Percentiles rank a stretch among this genome's conserved stretches.
These are phyloP conservation scores for Sterrhoptilus dennistouni DNA, from an alignment of 2,113 vertebrate species.

Conservation along the genomic window DNA sequence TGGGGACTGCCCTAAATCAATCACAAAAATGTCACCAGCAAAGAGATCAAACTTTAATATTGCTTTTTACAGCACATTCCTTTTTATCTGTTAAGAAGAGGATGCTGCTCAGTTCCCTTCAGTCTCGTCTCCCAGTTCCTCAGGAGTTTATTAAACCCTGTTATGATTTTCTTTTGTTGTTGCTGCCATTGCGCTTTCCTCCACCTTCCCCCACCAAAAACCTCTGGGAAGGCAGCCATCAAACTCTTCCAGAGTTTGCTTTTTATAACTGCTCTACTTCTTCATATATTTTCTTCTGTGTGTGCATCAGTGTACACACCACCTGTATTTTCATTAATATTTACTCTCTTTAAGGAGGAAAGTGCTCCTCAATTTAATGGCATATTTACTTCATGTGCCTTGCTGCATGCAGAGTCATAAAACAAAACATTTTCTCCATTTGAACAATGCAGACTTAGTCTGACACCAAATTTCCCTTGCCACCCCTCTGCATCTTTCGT, in stretches of 20 bases:
- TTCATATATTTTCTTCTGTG: slow-evolving; percentile 2
- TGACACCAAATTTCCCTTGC: not conserved
- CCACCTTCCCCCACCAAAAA: not conserved
- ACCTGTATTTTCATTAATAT: slow-evolving; percentile 57
- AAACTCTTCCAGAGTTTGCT: slow-evolving; percentile 30
- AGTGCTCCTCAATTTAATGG: slow-evolving; percentile 40
- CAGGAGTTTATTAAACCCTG: slow-evolving; percentile 5
- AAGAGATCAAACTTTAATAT: slow-evolving; percentile 24
- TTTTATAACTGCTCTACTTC: slow-evolving; percentile 71
- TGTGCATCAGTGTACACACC: accelerated
- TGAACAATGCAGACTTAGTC: not conserved
- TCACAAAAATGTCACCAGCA: not conserved
- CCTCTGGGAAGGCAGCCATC: slow-evolving; percentile 49
- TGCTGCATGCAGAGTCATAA: not conserved
- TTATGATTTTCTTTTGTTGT: slow-evolving; percentile 38
- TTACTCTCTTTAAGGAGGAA: slow-evolving; percentile 48
- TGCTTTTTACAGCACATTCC: not conserved
- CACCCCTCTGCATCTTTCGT: accelerated
- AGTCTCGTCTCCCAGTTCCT: not conserved
- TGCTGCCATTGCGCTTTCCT: not conserved
- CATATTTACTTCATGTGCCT: slow-evolving; percentile 38
- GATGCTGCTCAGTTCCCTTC: slow-evolving; percentile 10
- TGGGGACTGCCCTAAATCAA: slow-evolving; percentile 36
- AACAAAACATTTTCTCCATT: slow-evolving; percentile 5
- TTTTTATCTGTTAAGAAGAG: slow-evolving; percentile 24